These are phyloP conservation scores for Zelleria hepariella DNA, from an alignment of 2,888 invertebrate genomes.

Conservation along the genomic window DNA sequence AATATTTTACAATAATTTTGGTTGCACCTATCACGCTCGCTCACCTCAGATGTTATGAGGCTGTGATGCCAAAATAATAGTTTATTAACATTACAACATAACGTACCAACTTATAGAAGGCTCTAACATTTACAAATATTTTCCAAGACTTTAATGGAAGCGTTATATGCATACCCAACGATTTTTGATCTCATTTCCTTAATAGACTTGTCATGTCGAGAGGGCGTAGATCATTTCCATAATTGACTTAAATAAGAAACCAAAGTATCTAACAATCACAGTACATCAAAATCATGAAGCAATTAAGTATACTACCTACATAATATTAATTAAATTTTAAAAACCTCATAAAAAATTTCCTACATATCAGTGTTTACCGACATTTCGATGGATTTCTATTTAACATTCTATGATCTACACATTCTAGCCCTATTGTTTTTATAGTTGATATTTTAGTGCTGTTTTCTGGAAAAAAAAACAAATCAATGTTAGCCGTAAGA, in stretches of 20 bases:
- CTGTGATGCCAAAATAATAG: neutral
- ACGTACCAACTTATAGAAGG: too few species aligned
- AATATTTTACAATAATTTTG: too few species aligned
- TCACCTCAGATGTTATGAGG: too few species aligned
- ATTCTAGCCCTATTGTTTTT: neutral
- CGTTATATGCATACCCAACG: neutral
- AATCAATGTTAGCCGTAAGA: neutral
- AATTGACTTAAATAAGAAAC: neutral
- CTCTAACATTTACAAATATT: too few species aligned
- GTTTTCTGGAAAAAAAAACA: neutral
- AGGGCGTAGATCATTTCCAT: neutral
- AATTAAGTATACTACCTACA: neutral
- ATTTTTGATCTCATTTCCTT: neutral
- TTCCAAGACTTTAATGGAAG: neutral
- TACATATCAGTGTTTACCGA: neutral
- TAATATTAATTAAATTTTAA: too few species aligned
- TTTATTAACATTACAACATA: neutral
- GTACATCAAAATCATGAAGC: neutral
- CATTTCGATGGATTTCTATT: neutral
- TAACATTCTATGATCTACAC: neutral
- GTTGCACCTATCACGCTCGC: too few species aligned
- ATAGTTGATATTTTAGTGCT: neutral
- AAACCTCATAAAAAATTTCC: neutral
- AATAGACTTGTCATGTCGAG: neutral
- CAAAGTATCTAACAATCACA: neutral